Conservation (phyloP, 2,113 vertebrate genomes). For the Eptatretus burgeri region DNA sequence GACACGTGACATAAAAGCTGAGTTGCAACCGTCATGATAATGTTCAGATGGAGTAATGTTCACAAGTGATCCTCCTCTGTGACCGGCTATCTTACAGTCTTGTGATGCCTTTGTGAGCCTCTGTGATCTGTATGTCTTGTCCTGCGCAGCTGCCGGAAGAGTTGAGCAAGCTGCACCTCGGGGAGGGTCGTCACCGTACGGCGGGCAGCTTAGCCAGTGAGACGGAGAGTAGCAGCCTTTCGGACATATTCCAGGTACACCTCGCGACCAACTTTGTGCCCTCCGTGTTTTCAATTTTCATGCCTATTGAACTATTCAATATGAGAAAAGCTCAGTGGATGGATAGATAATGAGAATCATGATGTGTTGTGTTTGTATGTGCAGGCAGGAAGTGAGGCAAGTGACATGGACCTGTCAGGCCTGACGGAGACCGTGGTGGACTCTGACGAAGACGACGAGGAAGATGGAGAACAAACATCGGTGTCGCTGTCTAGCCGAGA, state of each 20-base stretch:
- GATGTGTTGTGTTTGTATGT: neutral
- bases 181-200: conserved; percentile 52
- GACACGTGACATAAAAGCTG: too few relatives aligned
- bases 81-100: neutral
- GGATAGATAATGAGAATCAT: too few relatives aligned
- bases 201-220: conserved; percentile 86
- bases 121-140: conserved; percentile 6
- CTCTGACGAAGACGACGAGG: conserved; percentile 87
- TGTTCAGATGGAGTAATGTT: too few relatives aligned
- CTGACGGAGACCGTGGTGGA: conserved; percentile 77
- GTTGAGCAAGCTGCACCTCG: conserved; percentile 82
- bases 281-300: too few relatives aligned
- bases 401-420: conserved; percentile 74
- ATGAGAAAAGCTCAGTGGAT: too few relatives aligned
- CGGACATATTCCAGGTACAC: conserved; percentile 85
- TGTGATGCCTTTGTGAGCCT: conserved; percentile 6
- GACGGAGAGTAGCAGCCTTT: conserved; percentile 85
- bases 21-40: too few relatives aligned
- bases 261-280: neutral
- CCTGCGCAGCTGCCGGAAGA: conserved; percentile 54
- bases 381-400: conserved; percentile 57
- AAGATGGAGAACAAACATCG: conserved; percentile 60
- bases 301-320: too few relatives aligned
- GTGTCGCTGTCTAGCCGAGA: conserved; percentile 50
- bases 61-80: too few relatives aligned